Evolutionary conservation across 2,797 vertebrate genomes (phyloP).

Genomic region (Thaleichthys pacificus): DNA sequence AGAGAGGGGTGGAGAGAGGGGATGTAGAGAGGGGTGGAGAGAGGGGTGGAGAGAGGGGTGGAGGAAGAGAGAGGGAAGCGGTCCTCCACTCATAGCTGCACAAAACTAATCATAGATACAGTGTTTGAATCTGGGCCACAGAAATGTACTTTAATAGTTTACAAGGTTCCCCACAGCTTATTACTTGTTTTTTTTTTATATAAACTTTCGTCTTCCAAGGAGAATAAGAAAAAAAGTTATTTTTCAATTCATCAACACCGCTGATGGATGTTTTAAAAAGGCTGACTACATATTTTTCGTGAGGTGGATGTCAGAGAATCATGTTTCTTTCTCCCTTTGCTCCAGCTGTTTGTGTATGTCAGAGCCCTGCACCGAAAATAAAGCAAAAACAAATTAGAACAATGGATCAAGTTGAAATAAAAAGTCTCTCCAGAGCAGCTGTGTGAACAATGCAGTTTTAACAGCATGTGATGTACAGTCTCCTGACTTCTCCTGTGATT

Average conservation of each 20-base stretch:
- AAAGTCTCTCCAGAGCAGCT: constrained; percentile 56
- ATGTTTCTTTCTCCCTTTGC: constrained; percentile 13
- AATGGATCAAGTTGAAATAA: constrained; percentile 54
- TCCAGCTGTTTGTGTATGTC: constrained; percentile 42
- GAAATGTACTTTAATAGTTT: constrained; percentile 38
- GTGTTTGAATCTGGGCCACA: constrained; percentile 30
- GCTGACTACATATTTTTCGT: constrained; percentile 14
- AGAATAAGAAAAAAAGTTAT: constrained; percentile 30
- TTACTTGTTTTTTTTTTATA: constrained; percentile 21
- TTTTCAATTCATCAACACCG: constrained; percentile 28
- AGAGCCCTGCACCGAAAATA: constrained; percentile 42
- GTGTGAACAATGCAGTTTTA: constrained; percentile 68
- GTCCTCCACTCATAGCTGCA: constrained; percentile 19
- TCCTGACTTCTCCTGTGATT: constrained; percentile 76
- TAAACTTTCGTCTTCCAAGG: constrained; percentile 29
- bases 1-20: constrained; percentile 56
- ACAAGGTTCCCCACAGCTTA: constrained; percentile 22
- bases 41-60: constrained; percentile 17
- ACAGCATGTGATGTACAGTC: constrained; percentile 68
- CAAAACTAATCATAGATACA: constrained; percentile 40
- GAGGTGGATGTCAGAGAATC: constrained; percentile 23
- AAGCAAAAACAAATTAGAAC: constrained; percentile 47
- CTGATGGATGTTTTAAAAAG: constrained; percentile 28
- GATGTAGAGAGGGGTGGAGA: neutral
- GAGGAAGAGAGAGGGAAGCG: constrained; percentile 44